Conservation (phyloP, 2,888 invertebrate genomes). For the Papilio protenor region DNA sequence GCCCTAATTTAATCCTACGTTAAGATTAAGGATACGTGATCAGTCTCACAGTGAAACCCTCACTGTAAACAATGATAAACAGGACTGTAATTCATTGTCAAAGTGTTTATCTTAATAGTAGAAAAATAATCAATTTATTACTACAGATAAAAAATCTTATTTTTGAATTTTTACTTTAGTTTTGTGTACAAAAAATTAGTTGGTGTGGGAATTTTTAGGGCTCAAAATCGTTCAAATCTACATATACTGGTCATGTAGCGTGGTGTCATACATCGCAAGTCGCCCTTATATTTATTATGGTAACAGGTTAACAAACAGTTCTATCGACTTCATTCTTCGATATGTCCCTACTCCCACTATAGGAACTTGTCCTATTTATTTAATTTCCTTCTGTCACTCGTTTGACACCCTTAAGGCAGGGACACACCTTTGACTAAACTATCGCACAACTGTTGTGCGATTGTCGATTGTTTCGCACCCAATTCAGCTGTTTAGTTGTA, state of each 20-base stretch:
- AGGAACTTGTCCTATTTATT: conserved; percentile 7
- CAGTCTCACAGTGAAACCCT: background rate
- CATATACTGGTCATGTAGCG: too few species aligned
- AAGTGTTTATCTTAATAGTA: too few species aligned
- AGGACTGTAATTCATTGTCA: background rate
- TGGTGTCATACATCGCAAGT: background rate
- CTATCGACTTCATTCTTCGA: background rate
- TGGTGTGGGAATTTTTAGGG: too few species aligned
- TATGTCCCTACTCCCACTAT: background rate
- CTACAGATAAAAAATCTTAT: too few species aligned
- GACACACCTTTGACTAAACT: too few species aligned
- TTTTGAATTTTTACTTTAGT: too few species aligned
- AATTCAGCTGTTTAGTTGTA: too few species aligned
- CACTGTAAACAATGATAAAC: background rate
- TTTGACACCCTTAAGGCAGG: background rate
- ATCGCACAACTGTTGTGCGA: too few species aligned
- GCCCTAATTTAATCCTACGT: conserved; percentile 33
- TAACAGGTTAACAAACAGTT: background rate
- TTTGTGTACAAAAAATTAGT: too few species aligned
- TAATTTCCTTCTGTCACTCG: conserved; percentile 16
- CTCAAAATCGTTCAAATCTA: background rate
- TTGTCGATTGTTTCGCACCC: too few species aligned
- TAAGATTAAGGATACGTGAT: conserved; percentile 25
- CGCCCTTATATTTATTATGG: too few species aligned
- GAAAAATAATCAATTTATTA: too few species aligned